Evolutionary conservation across 2,113 vertebrate species (phyloP).

Genomic region (Catharus minimus): DNA sequence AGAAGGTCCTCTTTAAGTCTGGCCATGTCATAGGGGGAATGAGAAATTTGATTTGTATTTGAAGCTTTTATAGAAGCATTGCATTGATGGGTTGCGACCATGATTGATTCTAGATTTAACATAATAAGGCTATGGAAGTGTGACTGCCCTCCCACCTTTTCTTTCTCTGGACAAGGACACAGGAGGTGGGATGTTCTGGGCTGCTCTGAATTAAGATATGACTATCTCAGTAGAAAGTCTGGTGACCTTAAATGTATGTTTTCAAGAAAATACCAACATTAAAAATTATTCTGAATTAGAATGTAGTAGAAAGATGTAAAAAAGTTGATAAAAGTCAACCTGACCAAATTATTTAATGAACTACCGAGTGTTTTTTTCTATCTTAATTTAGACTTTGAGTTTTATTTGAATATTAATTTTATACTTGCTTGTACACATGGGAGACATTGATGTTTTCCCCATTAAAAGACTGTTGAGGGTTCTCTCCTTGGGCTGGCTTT

Average conservation of each 20-base stretch:
- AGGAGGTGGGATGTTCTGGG: background rate
- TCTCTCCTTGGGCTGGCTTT: background rate
- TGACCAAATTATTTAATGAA: background rate
- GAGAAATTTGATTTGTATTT: slow-evolving; percentile 22
- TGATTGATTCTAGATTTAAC: background rate
- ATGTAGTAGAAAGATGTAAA: background rate
- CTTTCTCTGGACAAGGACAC: background rate
- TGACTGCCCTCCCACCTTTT: background rate
- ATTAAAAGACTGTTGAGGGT: background rate
- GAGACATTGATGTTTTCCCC: background rate
- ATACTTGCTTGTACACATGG: background rate
- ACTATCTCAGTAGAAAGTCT: background rate
- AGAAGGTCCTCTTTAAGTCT: background rate
- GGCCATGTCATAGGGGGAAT: background rate
- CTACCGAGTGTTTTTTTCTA: background rate
- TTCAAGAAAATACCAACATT: background rate
- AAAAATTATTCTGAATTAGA: background rate
- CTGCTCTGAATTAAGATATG: background rate
- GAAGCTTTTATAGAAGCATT: background rate
- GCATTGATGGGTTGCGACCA: background rate
- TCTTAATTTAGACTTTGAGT: background rate
- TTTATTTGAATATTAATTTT: background rate
- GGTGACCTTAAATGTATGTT: background rate
- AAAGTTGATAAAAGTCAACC: background rate
- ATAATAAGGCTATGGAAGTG: background rate